A percentile compares a stretch with the other conserved stretches of the same genome.
Evolutionary conservation across 2,113 vertebrate genomes (phyloP).

Genomic region (Ovis aries): DNA sequence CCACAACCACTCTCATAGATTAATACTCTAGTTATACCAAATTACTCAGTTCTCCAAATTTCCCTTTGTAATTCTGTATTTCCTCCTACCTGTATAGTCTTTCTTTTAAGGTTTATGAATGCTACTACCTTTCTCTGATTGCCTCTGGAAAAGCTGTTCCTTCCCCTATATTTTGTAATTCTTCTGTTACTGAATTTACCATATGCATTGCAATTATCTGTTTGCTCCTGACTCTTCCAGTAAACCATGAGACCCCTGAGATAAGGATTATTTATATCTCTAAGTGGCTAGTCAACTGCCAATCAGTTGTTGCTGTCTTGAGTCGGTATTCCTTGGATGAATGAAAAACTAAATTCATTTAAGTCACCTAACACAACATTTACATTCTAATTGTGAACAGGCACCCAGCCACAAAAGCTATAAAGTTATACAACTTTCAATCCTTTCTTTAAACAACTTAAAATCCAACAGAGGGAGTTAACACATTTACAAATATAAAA

Average conservation of each 20-base stretch:
- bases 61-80: neutral
- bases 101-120: constrained; percentile 3
- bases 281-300: neutral
- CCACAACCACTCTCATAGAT: neutral
- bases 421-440: neutral
- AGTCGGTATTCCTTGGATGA: neutral
- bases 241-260: neutral
- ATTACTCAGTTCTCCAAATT: neutral
- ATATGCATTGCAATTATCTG: neutral
- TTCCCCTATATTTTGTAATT: neutral
- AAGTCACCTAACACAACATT: neutral
- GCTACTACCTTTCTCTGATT: neutral
- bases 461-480: neutral
- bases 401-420: neutral
- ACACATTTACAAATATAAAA: constrained; percentile 1
- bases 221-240: neutral
- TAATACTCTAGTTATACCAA: neutral
- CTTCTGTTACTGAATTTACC: neutral
- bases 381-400: neutral
- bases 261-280: neutral
- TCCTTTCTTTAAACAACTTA: neutral
- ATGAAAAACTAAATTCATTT: neutral
- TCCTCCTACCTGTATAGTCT: neutral
- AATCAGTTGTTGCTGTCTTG: neutral
- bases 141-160: neutral